phyloP scores from a whole-genome alignment of 2,888 invertebrate genomes.

The Cremastobaeus sp. region DNA sequence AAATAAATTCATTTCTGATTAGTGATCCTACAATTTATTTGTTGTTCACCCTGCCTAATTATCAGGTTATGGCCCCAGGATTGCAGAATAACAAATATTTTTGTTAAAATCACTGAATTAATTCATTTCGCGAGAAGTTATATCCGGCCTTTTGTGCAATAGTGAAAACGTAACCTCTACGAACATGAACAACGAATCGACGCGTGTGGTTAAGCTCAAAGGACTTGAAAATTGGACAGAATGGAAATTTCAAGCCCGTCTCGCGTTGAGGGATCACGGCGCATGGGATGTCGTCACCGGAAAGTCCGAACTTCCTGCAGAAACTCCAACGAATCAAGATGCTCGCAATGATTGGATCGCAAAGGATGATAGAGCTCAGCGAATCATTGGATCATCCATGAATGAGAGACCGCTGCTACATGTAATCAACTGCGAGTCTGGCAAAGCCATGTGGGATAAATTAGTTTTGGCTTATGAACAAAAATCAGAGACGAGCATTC shows the following conservation, averaged over 20 bases:
- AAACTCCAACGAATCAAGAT: background rate
- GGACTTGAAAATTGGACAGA: too few species aligned
- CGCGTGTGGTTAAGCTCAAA: too few species aligned
- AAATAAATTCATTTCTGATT: too few species aligned
- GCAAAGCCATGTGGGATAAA: conserved; percentile 68
- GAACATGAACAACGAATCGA: too few species aligned
- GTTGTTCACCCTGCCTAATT: too few species aligned
- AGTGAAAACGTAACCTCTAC: too few species aligned
- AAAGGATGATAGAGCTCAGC: conserved; percentile 62
- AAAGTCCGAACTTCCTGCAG: background rate
- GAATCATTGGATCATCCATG: conserved; percentile 58
- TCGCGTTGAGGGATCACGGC: background rate
- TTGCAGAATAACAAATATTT: too few species aligned
- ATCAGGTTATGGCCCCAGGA: too few species aligned
- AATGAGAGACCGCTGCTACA: conserved; percentile 58
- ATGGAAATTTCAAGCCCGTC: background rate
- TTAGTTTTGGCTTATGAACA: conserved; percentile 65
- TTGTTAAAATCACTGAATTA: too few species aligned
- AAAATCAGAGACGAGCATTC: conserved; percentile 62
- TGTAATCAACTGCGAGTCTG: conserved; percentile 63
- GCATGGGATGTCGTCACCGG: background rate
- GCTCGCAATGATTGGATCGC: conserved; percentile 43
- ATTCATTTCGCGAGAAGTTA: too few species aligned
- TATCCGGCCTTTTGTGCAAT: too few species aligned
- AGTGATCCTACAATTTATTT: too few species aligned